Conservation (phyloP, 2,797 vertebrate species). For the Yasuhikotakia modesta region DNA sequence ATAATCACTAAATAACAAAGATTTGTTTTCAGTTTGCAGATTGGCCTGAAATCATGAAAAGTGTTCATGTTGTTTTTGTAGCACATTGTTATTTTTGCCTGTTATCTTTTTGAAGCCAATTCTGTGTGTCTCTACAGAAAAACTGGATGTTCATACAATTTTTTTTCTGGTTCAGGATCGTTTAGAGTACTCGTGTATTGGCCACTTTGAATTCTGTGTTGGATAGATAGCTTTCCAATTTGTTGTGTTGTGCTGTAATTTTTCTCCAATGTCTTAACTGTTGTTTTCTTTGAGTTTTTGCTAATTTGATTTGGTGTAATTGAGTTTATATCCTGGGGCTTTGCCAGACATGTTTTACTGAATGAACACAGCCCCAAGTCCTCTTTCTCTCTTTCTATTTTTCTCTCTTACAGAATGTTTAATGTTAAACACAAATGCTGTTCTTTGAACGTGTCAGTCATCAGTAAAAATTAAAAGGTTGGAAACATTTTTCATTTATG, state of each 20-base stretch:
- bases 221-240: background rate
- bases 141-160: background rate
- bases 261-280: slow-evolving; percentile 21
- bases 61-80: background rate
- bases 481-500: background rate
- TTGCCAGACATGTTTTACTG: slow-evolving; percentile 31
- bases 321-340: slow-evolving; percentile 24
- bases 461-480: background rate
- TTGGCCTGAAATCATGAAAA: background rate
- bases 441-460: background rate
- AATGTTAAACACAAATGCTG: background rate
- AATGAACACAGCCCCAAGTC: background rate
- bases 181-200: background rate
- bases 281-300: slow-evolving; percentile 33
- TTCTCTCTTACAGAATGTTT: background rate
- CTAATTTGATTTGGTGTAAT: slow-evolving; percentile 36
- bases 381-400: background rate
- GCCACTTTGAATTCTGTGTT: background rate
- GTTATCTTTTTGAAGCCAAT: background rate
- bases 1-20: no score
- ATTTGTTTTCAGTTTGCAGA: slow-evolving; percentile 12
- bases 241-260: slow-evolving; percentile 1
- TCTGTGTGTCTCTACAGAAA: background rate
- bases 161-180: background rate
- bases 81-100: background rate